A percentile compares a stretch with the other conserved stretches of the same genome.
phyloP scores from a whole-genome alignment of 2,888 invertebrate species.

The Rapana venosa region DNA sequence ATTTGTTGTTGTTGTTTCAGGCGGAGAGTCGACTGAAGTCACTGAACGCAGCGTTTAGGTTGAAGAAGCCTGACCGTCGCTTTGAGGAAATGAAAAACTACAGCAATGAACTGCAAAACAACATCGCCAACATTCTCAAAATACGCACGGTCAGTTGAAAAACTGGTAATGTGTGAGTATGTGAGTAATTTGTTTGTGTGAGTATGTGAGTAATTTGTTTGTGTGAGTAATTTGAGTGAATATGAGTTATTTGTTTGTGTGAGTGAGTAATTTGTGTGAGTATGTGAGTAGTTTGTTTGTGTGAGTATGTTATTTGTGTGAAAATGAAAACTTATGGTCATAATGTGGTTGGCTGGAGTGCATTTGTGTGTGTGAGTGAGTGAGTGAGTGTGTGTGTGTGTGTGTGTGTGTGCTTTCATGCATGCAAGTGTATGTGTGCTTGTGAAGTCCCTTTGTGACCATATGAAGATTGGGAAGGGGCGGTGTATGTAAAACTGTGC shows the following conservation, averaged over 20 bases:
- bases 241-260: background rate
- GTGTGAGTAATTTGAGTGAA: background rate
- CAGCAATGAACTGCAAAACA: conserved; percentile 84
- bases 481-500: too few relatives aligned
- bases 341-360: background rate
- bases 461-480: too few relatives aligned
- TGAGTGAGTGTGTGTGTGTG: background rate
- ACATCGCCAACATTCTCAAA: conserved; percentile 76
- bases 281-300: background rate
- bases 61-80: conserved; percentile 85
- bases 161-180: background rate
- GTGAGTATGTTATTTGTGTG: background rate
- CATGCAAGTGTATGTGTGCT: background rate
- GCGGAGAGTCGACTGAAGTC: conserved; percentile 90
- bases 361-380: background rate
- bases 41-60: conserved; percentile 86
- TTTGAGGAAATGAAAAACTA: conserved; percentile 88
- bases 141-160: conserved; percentile 77
- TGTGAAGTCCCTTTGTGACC: background rate
- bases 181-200: background rate
- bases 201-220: background rate
- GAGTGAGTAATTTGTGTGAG: background rate
- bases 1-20: conserved; percentile 72
- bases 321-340: background rate
- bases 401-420: conserved; percentile 5